Evolutionary conservation across 2,113 vertebrate species (phyloP).

Genomic region (Synodontis membranacea): DNA sequence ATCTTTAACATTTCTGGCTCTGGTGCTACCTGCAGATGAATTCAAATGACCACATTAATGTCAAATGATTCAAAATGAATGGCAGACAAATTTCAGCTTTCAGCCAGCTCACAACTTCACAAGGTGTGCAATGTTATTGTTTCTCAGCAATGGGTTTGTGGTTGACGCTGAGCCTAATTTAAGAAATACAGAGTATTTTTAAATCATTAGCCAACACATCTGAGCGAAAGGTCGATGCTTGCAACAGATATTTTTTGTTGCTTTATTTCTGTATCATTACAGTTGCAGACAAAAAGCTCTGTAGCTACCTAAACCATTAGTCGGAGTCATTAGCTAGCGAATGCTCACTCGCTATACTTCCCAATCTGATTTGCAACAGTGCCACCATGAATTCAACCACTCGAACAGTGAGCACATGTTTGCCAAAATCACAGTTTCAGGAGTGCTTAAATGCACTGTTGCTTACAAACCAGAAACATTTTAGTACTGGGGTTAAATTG

Average conservation of each 20-base stretch:
- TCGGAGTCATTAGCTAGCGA: not conserved
- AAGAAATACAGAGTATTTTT: not conserved
- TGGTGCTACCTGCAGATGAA: not conserved
- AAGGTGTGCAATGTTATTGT: not conserved
- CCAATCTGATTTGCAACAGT: not conserved
- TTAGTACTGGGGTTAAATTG: not conserved
- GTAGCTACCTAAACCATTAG: not conserved
- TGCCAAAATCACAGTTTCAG: not conserved
- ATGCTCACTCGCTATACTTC: not conserved
- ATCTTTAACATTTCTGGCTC: not conserved
- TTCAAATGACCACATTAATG: not conserved
- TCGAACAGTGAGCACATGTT: not conserved
- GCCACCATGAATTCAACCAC: not conserved
- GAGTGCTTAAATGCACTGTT: not conserved
- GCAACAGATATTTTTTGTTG: not conserved
- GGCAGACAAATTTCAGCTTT: not conserved
- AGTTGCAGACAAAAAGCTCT: not conserved
- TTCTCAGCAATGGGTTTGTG: not conserved
- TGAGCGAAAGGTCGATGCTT: not conserved
- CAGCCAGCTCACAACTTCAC: not conserved
- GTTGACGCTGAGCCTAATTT: not conserved
- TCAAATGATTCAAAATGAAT: not conserved
- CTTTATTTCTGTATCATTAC: not conserved
- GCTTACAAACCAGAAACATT: not conserved
- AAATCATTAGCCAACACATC: not conserved